Evolutionary conservation across 2,888 invertebrate genomes (phyloP), one percentile per base, ranked within the genome.

Genomic region (Hypolimnas misippus): DNA sequence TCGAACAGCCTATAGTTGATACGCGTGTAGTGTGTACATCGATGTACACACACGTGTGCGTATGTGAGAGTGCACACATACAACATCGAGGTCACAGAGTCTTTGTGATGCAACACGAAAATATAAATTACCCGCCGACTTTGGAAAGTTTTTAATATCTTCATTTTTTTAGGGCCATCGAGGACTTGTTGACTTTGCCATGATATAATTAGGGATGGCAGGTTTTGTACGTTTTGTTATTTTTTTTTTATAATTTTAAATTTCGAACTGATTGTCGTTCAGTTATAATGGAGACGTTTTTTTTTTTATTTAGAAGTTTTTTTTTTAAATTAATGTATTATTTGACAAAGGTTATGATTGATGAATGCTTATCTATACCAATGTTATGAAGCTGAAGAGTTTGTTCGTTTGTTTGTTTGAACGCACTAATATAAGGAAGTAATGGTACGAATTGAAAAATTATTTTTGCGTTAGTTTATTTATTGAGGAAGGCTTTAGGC

Each of bases 31-130:
- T 82, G 81, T 75, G 74, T 74, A 72, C 75, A 76, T 70, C 60
- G 63, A 65, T 66, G 79, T 72, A 77, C 21, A 78, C 81, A 72
- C 65, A 63, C 58, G 59, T 50, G 49, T 51, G 63, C 57, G 49
- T 29, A 55, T 57, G 65, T 66, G 68, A 31, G 49, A 33, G 58
- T 66, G 73, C 76, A 78, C 76, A 77, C 65, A 76, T 67, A 55
- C 72, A 80, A 81, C 84, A 89, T 83, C 84, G 90, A 86, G 91
- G 91, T 91, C 91, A 90, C 77, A 77, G 76, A 71, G 84, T 68
- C 65, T 70, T 66, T 66, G 83, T 84, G 84, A 84, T 82, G 84
- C 83, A 84, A 84, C 77, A 51, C 62, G 68, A 69, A 70, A 67
- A 67, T 65, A 78, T 78, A 81, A 82, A 79, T 73, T 76, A 74